Percentiles rank a stretch among this genome's conserved stretches.
Evolutionary conservation across 2,113 vertebrate genomes (phyloP).

Genomic region (human): GRCh38 chr12:96104501-96105000

Average conservation of each 20-base stretch:
- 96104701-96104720: not conserved
- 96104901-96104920: no score
- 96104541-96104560: not conserved
- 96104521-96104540: not conserved
- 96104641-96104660: not conserved
- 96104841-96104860: not conserved
- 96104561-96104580: not conserved
- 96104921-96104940: no score
- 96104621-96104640: not conserved
- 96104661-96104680: not conserved
- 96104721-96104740: not conserved
- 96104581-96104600: not conserved
- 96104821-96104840: not conserved
- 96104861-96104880: no score
- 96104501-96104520: fast-evolving
- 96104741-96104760: not conserved
- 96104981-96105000: no score
- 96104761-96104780: not conserved
- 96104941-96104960: no score
- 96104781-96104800: not conserved
- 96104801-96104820: not conserved
- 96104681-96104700: fast-evolving
- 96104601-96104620: not conserved
- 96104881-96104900: no score
- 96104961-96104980: no score